Evolutionary conservation across 2,113 vertebrate species (phyloP), one percentile per base, ranked within the genome.

Genomic region (Oenanthe oenanthe): DNA sequence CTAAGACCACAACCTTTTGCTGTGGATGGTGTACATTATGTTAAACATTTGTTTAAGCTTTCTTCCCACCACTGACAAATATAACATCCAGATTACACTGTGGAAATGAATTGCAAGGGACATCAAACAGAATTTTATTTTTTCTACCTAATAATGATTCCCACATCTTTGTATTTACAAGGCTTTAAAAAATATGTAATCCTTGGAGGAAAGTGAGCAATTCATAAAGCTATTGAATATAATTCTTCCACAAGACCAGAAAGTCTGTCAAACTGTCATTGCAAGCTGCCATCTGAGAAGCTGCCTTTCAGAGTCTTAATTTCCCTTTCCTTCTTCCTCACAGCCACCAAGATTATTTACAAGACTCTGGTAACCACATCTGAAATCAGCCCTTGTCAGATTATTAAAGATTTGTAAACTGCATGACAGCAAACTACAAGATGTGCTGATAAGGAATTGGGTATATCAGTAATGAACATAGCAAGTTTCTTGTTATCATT

Each of bases 161-260:
- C 80, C 79, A 96, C 74, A 96, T 92, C 93, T 98, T 97, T 97
- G 91, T 96, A 97, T 97, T 97, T 97, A 96, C 57, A 75, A 96
- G 75, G 72, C 70, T 86, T 95, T 67, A 94, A 95, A 96, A 98
- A 98, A 94, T 32, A 96, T 31, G 65, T 91, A 92, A 95, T 88
- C 95, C 91, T 96, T 82, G 70, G 92, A 96, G 88, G 42, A 91
- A 96, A 91, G 84, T 43, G 81, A 96, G 66, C 0, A 0, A 88
- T 93, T 96, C 71, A 10, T 95, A 91, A n/a, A 85, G 42, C 66
- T 88, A 89, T 63, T 91, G 48, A 38, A 29, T 54, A 73, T 97
- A 95, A 97, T 96, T 96, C 95, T 96, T 96, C 88, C 22, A 84
- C 91, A 93, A 54, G 76, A 89, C 75, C 90, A 95, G 72, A 96